These are phyloP conservation scores for Hylaeus anthracinus DNA, from an alignment of 1,140 invertebrate genomes.

Conservation along the genomic window DNA sequence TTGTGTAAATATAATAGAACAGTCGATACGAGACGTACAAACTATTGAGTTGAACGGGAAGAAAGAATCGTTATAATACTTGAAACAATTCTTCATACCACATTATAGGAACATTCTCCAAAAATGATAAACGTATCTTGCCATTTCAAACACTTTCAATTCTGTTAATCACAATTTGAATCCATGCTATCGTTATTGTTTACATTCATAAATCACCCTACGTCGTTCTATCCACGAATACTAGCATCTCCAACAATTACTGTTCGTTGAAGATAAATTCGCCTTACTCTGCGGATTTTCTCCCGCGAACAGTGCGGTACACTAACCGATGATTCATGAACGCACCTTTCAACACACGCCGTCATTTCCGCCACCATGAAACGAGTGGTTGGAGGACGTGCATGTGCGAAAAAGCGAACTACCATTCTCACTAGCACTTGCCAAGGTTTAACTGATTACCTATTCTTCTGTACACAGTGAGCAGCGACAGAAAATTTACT, in stretches of 20 bases:
- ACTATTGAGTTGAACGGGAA: too few relatives aligned
- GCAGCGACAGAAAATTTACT: neutral
- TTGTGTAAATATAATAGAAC: too few relatives aligned
- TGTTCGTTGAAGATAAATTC: neutral
- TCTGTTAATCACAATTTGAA: neutral
- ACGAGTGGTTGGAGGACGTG: neutral
- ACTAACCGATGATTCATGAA: conserved; percentile 23
- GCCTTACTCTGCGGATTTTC: conserved; percentile 2
- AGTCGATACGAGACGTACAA: too few relatives aligned
- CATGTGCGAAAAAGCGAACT: conserved; percentile 15
- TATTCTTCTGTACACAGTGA: neutral
- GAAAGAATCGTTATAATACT: too few relatives aligned
- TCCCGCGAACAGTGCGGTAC: neutral
- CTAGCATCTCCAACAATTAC: neutral
- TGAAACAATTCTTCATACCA: too few relatives aligned
- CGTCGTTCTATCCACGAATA: neutral
- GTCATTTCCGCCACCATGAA: conserved; percentile 3
- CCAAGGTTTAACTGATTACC: conserved; percentile 18
- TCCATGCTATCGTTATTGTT: neutral
- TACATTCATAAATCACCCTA: neutral
- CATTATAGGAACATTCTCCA: too few relatives aligned
- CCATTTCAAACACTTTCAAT: neutral
- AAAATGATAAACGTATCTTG: too few relatives aligned
- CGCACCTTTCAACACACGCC: neutral
- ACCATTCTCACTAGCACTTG: neutral